Evolutionary conservation across 2,888 invertebrate species (phyloP).

Genomic region (Elegia similella): DNA sequence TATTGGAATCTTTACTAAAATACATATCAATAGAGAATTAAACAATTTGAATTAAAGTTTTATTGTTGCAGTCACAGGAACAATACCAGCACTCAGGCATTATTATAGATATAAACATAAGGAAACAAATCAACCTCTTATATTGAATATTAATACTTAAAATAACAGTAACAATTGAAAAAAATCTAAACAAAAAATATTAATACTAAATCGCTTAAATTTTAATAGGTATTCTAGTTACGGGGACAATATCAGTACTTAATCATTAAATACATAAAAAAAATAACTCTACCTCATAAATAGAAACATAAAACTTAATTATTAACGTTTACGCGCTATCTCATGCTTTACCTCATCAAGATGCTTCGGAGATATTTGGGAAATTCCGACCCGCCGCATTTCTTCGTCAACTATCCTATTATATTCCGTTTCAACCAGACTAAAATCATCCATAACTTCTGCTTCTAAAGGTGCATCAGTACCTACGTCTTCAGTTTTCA

Average conservation of each 20-base stretch:
- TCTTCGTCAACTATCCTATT: constrained; percentile 55
- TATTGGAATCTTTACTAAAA: too few relatives aligned
- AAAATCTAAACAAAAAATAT: too few relatives aligned
- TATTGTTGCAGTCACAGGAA: too few relatives aligned
- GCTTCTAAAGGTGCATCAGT: constrained; percentile 31
- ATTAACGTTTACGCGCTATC: constrained; percentile 26
- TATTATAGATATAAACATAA: neutral
- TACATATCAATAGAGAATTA: too few relatives aligned
- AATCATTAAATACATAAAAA: constrained; percentile 13
- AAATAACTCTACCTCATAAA: neutral
- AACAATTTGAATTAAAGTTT: too few relatives aligned
- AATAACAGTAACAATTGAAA: too few relatives aligned
- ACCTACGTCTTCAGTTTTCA: constrained; percentile 51
- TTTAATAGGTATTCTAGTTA: too few relatives aligned
- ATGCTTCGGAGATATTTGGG: neutral
- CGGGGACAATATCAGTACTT: too few relatives aligned
- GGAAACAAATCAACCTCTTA: neutral
- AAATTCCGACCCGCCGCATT: constrained; percentile 30
- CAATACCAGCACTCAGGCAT: too few relatives aligned
- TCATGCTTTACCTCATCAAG: neutral
- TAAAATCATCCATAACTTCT: neutral
- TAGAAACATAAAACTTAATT: neutral
- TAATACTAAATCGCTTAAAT: too few relatives aligned
- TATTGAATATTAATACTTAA: neutral
- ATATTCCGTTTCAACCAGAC: constrained; percentile 64